Percentiles rank a stretch among this genome's conserved stretches.
phyloP scores from a whole-genome alignment of 2,888 invertebrate genomes.

The Aphrophora alni region DNA sequence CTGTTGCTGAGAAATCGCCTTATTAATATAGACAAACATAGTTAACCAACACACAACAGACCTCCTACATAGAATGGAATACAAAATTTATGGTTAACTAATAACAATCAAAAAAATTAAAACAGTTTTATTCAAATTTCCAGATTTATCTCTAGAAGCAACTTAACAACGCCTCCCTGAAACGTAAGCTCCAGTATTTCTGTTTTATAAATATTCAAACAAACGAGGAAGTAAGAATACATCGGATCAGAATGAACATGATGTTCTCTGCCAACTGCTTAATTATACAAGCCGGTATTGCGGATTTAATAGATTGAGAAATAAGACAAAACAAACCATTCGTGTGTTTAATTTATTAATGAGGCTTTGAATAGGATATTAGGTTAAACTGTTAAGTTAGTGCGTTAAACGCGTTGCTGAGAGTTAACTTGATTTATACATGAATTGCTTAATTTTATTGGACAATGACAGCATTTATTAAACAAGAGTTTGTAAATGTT shows the following conservation, averaged over 20 bases:
- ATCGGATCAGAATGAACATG: background rate
- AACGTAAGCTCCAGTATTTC: background rate
- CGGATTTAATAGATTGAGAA: background rate
- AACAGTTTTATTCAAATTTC: background rate
- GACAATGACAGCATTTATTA: no score
- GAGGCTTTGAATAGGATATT: background rate
- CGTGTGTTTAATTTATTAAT: background rate
- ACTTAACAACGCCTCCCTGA: background rate
- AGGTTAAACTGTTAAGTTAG: no score
- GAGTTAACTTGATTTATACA: no score
- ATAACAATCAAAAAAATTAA: no score
- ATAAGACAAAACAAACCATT: background rate
- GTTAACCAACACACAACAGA: no score
- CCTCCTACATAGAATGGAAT: no score
- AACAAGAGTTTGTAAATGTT: no score
- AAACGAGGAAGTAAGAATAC: background rate
- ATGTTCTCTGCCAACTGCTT: background rate
- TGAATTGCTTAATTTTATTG: no score
- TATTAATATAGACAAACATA: no score
- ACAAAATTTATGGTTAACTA: no score
- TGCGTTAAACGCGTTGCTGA: no score
- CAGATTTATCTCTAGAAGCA: background rate
- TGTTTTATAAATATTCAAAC: background rate
- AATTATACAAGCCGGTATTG: background rate
- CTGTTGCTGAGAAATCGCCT: no score